Conservation (phyloP, 2,888 invertebrate species). For the Drosophila macrothrix region DNA sequence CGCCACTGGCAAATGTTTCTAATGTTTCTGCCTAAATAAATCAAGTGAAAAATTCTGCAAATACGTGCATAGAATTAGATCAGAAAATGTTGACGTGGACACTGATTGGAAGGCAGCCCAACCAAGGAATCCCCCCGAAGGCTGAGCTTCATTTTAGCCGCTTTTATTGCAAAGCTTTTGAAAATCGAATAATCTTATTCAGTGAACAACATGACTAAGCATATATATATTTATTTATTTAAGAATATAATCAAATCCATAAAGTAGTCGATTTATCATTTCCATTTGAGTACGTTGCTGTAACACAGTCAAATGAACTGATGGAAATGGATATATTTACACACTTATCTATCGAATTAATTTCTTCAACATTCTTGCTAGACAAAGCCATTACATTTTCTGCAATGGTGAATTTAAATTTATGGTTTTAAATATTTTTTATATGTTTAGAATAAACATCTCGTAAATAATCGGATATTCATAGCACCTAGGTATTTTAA, state of each 20-base stretch:
- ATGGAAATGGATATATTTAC: not conserved
- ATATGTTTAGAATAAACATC: not conserved
- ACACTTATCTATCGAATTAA: not conserved
- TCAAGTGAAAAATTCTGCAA: constrained; percentile 73
- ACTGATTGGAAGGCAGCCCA: constrained; percentile 5
- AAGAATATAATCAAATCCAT: not conserved
- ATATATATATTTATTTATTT: not conserved
- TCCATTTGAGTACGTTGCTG: not conserved
- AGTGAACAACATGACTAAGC: not conserved
- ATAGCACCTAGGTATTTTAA: not conserved
- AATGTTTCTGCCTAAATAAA: constrained; percentile 66
- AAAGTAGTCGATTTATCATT: not conserved
- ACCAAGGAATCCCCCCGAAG: not conserved
- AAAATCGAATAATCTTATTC: not conserved
- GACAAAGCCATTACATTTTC: not conserved
- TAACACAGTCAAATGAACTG: not conserved
- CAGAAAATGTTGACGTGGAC: constrained; percentile 27
- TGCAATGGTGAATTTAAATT: not conserved
- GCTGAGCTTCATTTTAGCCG: not conserved
- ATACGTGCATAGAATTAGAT: constrained; percentile 48
- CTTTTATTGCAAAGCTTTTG: not conserved
- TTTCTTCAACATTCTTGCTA: not conserved
- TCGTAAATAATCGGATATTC: not conserved
- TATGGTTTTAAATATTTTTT: not conserved
- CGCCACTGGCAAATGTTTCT: constrained; percentile 49